Evolutionary conservation across 2,888 invertebrate species (phyloP), one percentile per base, ranked within the genome.

Genomic region (Tryphoninae sp.): DNA sequence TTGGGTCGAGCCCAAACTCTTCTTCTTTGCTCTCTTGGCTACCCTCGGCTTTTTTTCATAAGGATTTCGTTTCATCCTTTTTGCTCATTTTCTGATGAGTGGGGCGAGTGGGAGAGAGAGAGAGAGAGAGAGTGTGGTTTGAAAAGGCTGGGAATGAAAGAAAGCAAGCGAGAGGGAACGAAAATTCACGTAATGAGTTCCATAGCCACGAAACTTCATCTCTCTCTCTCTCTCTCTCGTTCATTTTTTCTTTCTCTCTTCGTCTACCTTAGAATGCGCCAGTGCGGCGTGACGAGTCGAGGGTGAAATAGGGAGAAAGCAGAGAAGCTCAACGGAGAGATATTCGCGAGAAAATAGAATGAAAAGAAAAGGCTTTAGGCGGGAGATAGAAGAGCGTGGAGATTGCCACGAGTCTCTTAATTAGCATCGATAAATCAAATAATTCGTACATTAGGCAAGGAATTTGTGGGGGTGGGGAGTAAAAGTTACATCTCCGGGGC

Each of bases 381-480:
- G 9, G 53, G 22, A 61, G 13, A n/a, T 40, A 45, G n/a, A 40
- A 7, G 40, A 53, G 26, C 33, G 61, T 3, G 22, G 33, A 55
- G 40, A 22, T 49, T 11, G 23, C 26, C 33, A 72, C 45, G 73
- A 71, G 55, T 33, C 62, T 78, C 75, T 84, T 80, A 84, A 84
- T 84, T 82, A 82, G 74, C 62, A 67, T 68, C 82, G 77, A 82
- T 84, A 74, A 82, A 82, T 84, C 80, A 82, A 83, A 83, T 83
- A 79, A 84, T 83, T 79, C 76, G 58, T 51, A 49, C 67, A 80
- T 78, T 77, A 75, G 65, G 71, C 22, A 59, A 59, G 64, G 67
- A 80, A 82, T 80, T 58, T 53, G 42, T 42, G 58, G 33, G 33
- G 33, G 1, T 6, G 33, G 33, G 42, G 65, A 33, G 62, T 11